phyloP scores from a whole-genome alignment of 2,113 vertebrate species.

The Microcebus jonahi region DNA sequence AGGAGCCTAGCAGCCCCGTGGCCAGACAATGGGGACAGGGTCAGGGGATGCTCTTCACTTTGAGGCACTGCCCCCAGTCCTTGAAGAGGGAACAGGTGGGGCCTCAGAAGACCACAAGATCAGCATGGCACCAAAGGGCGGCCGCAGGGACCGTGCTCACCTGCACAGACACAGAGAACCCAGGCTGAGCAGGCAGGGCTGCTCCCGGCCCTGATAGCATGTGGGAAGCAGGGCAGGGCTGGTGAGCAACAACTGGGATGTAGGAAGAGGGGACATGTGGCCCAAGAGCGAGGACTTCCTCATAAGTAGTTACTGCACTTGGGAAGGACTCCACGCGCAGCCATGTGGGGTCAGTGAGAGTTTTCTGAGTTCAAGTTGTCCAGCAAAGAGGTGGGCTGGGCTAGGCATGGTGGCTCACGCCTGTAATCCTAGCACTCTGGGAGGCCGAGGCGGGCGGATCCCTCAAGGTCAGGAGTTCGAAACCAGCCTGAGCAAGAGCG shows the following conservation, averaged over 20 bases:
- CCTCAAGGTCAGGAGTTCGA: too few relatives aligned
- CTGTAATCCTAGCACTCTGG: too few relatives aligned
- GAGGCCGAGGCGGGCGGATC: too few relatives aligned
- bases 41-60: background rate
- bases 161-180: rapidly evolving
- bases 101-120: background rate
- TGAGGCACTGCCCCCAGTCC: background rate
- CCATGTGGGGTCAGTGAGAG: background rate
- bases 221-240: background rate
- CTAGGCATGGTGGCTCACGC: too few relatives aligned
- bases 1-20: rapidly evolving
- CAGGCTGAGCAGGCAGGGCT: rapidly evolving
- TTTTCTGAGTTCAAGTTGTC: background rate
- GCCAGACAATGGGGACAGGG: background rate
- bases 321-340: rapidly evolving
- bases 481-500: too few relatives aligned
- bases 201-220: rapidly evolving
- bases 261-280: rapidly evolving
- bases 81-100: background rate
- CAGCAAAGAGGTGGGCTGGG: too few relatives aligned
- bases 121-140: background rate
- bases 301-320: rapidly evolving
- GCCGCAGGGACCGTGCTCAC: too few relatives aligned
- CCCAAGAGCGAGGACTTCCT: background rate
- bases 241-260: rapidly evolving